Evolutionary conservation across 2,797 vertebrate genomes (phyloP).

Genomic region (Sebastes umbrosus): DNA sequence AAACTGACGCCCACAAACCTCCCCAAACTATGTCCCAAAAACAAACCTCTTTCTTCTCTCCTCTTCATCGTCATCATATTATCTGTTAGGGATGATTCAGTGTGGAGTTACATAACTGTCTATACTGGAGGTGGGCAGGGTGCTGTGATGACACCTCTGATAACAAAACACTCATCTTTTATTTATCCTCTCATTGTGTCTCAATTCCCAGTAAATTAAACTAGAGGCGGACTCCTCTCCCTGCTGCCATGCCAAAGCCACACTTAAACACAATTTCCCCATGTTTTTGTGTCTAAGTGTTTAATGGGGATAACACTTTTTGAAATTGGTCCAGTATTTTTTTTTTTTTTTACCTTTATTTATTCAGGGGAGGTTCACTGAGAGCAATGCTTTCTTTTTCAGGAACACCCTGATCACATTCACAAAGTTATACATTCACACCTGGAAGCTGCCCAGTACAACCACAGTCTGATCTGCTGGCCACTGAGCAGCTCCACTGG

Average conservation of each 20-base stretch:
- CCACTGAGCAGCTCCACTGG: too few relatives aligned
- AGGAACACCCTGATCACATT: too few relatives aligned
- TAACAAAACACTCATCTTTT: not conserved
- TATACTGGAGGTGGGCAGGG: conserved; percentile 2
- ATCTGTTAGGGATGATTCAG: conserved; percentile 45
- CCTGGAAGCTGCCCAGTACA: too few relatives aligned
- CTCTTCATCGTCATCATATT: not conserved
- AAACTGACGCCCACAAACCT: not conserved
- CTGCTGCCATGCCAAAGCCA: not conserved
- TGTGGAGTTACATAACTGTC: conserved; percentile 35
- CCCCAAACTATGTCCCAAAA: not conserved
- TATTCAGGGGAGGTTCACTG: too few relatives aligned
- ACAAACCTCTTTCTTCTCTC: not conserved
- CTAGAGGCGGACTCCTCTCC: not conserved
- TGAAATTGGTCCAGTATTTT: not conserved
- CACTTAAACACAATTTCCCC: not conserved
- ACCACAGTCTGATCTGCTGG: too few relatives aligned
- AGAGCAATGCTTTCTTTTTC: too few relatives aligned
- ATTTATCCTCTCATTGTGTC: not conserved
- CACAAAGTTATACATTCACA: too few relatives aligned
- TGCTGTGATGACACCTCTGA: conserved; percentile 22
- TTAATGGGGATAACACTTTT: too few relatives aligned
- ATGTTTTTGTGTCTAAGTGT: too few relatives aligned
- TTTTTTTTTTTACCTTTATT: too few relatives aligned
- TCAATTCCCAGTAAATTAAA: not conserved